These are phyloP conservation scores for Lepidocyrtoides sp. DNA, from an alignment of 2,888 invertebrate species.

Conservation along the genomic window DNA sequence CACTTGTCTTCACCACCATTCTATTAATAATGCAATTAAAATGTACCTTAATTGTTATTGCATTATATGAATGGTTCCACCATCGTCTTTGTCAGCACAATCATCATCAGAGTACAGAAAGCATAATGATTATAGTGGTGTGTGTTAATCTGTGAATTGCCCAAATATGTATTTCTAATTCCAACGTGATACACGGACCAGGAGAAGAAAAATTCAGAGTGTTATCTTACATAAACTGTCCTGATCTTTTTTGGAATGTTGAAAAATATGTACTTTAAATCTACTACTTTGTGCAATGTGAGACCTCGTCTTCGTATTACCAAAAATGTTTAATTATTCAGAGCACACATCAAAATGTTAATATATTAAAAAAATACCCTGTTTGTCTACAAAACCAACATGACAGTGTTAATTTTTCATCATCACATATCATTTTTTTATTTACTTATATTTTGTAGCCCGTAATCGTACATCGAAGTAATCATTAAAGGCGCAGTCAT, in stretches of 20 bases:
- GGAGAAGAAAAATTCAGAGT: background rate
- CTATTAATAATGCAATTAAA: background rate
- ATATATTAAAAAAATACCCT: conserved; percentile 24
- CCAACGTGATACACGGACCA: conserved; percentile 47
- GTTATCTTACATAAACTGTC: conserved; percentile 29
- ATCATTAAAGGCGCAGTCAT: conserved; percentile 42
- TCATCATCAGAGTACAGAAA: too few relatives aligned
- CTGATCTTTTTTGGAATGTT: conserved; percentile 1
- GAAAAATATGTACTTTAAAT: background rate
- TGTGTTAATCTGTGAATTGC: conserved; percentile 1
- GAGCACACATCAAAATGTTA: conserved; percentile 13
- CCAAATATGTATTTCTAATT: conserved; percentile 1
- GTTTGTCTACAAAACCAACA: conserved; percentile 38
- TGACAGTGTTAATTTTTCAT: background rate
- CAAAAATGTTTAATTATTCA: conserved; percentile 16
- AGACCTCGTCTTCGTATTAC: conserved; percentile 3
- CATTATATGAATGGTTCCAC: too few relatives aligned
- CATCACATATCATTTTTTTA: background rate
- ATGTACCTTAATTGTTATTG: conserved; percentile 25
- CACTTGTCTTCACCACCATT: background rate
- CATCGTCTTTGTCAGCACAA: too few relatives aligned
- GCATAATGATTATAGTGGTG: too few relatives aligned
- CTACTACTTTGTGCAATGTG: background rate
- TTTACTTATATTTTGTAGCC: too few relatives aligned
- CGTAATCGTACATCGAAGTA: background rate